phyloP scores from a whole-genome alignment of 2,797 vertebrate genomes.

The Hemibagrus guttatus region DNA sequence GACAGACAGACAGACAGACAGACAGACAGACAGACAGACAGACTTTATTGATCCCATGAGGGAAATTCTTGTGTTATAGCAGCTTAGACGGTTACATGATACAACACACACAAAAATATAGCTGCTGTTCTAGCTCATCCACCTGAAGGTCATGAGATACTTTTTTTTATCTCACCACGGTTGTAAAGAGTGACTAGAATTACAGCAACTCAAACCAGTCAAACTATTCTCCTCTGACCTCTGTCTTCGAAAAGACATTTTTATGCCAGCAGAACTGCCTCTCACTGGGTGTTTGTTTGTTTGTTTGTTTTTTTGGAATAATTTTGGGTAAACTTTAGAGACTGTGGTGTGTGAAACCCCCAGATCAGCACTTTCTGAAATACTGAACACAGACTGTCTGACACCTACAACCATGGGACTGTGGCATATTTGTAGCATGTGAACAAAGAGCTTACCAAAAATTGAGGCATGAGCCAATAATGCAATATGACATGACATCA shows the following conservation, averaged over 20 bases:
- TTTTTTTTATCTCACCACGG: not conserved
- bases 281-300: not conserved
- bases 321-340: not conserved
- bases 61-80: no score
- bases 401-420: not conserved
- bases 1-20: no score
- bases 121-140: not conserved
- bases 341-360: not conserved
- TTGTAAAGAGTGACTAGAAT: not conserved
- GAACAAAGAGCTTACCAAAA: not conserved
- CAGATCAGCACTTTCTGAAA: not conserved
- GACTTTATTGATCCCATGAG: no score
- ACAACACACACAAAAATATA: no score
- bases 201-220: not conserved
- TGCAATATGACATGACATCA: not conserved
- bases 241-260: not conserved
- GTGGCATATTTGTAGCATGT: not conserved
- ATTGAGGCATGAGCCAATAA: not conserved
- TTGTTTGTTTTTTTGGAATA: not conserved
- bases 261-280: not conserved
- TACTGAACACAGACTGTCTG: not conserved
- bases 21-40: no score
- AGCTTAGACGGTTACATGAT: no score
- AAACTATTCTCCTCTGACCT: not conserved
- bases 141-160: not conserved